Evolutionary conservation across 2,113 vertebrate genomes (phyloP).

Genomic region (Indicator indicator): DNA sequence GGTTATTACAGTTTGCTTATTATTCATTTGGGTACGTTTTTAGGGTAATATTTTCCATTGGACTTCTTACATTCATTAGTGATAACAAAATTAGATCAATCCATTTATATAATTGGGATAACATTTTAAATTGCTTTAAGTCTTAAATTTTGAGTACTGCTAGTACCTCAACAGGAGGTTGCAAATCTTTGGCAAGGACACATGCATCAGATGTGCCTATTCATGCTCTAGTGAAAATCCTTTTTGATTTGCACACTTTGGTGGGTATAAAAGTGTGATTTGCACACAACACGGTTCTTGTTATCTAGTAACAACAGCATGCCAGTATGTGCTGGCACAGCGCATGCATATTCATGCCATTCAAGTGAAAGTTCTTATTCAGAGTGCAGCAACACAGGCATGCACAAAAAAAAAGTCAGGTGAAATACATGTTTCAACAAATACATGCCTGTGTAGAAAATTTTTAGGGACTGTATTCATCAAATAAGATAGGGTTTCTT

Average conservation of each 20-base stretch:
- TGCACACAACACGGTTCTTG: neutral
- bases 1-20: neutral
- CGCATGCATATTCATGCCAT: neutral
- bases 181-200: neutral
- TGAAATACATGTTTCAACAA: neutral
- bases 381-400: neutral
- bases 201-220: neutral
- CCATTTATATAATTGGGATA: neutral
- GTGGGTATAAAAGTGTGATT: neutral
- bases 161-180: neutral
- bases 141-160: neutral
- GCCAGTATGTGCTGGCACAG: neutral
- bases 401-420: neutral
- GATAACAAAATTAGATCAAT: neutral
- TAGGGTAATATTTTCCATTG: neutral
- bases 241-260: neutral
- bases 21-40: neutral
- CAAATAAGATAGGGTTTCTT: neutral
- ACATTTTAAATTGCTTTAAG: neutral
- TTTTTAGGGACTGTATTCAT: neutral
- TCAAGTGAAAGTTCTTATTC: neutral
- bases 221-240: neutral
- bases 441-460: neutral
- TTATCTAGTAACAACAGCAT: conserved; percentile 7
- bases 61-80: neutral